Evolutionary conservation across 2,888 invertebrate species (phyloP).

Genomic region (Adelphocoris suturalis): DNA sequence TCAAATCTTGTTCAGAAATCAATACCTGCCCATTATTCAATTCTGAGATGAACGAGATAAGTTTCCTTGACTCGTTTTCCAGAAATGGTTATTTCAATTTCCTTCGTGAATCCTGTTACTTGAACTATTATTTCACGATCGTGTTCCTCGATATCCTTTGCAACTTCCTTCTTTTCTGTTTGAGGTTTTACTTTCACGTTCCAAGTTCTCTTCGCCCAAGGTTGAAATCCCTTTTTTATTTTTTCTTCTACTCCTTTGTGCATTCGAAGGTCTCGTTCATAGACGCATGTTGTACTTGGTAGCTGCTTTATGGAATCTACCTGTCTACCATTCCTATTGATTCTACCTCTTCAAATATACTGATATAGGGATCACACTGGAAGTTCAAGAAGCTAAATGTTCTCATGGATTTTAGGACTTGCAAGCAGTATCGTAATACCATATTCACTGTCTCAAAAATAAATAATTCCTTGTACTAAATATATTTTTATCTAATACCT

Average conservation of each 20-base stretch:
- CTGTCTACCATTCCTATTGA: no score
- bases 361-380: no score
- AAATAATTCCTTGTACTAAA: no score
- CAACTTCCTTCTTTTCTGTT: conserved; percentile 23
- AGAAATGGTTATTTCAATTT: neutral
- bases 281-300: neutral
- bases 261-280: neutral
- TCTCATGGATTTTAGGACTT: no score
- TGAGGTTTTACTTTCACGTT: neutral
- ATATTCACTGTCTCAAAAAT: no score
- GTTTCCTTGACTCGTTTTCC: neutral
- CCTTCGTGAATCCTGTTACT: neutral
- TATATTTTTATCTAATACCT: no score
- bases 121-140: conserved; percentile 8
- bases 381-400: no score
- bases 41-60: neutral
- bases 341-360: no score
- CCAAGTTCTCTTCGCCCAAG: neutral
- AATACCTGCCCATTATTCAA: neutral
- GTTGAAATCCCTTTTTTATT: neutral
- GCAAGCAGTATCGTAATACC: no score
- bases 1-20: neutral
- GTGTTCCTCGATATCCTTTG: conserved; percentile 1
- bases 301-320: no score
- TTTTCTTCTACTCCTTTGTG: conserved; percentile 16